A percentile compares a stretch with the other conserved stretches of the same genome.
Evolutionary conservation across 2,113 vertebrate genomes (phyloP).

Genomic region (Gallinago undulata): DNA sequence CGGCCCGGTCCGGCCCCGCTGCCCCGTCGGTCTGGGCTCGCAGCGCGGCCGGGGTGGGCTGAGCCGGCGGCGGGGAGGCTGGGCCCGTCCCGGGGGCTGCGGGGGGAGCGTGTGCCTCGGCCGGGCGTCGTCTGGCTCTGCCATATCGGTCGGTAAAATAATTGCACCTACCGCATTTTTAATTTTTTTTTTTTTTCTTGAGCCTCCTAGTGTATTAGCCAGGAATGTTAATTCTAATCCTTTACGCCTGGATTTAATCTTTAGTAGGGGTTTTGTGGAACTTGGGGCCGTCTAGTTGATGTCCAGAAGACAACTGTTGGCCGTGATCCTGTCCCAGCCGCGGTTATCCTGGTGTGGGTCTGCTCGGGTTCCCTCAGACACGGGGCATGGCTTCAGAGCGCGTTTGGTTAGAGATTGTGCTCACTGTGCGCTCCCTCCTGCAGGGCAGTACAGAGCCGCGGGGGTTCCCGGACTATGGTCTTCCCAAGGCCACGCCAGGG

Average conservation of each 20-base stretch:
- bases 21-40: too few relatives aligned
- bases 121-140: neutral
- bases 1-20: too few relatives aligned
- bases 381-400: neutral
- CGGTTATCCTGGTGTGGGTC: neutral
- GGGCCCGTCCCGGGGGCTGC: neutral
- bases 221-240: neutral
- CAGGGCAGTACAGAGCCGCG: neutral
- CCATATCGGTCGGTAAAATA: fast-evolving
- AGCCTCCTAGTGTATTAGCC: fast-evolving
- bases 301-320: neutral
- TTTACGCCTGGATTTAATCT: neutral
- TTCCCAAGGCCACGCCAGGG: neutral
- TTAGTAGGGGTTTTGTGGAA: neutral
- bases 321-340: neutral
- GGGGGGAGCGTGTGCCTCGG: too few relatives aligned
- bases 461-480: fast-evolving
- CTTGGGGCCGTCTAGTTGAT: neutral
- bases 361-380: neutral
- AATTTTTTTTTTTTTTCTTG: neutral
- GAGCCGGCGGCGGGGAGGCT: neutral
- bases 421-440: neutral
- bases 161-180: neutral
- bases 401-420: fast-evolving
- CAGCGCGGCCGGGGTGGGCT: neutral